These are phyloP conservation scores for Myoxocephalus aenaeus DNA, from an alignment of 2,797 vertebrate genomes.

Conservation along the genomic window DNA sequence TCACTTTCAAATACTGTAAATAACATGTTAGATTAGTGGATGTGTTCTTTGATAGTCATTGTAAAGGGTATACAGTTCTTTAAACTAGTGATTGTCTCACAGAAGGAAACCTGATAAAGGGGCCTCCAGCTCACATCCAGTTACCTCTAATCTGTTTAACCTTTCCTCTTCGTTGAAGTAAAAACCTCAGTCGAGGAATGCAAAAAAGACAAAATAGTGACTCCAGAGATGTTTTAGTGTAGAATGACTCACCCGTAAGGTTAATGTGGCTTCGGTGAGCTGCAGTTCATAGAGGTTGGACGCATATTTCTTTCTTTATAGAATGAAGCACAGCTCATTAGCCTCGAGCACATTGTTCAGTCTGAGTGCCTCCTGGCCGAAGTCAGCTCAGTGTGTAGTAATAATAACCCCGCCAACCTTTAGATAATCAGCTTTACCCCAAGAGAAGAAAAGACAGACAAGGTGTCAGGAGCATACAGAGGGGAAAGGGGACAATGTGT, in stretches of 20 bases:
- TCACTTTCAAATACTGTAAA: neutral
- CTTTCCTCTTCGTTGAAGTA: slow-evolving; percentile 6
- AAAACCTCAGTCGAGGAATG: neutral
- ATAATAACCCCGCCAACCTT: slow-evolving; percentile 71
- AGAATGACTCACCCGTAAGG: slow-evolving; percentile 29
- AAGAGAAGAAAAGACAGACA: slow-evolving; percentile 51
- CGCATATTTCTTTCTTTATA: slow-evolving; percentile 43
- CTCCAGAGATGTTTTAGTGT: slow-evolving; percentile 16
- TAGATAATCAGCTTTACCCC: slow-evolving; percentile 57
- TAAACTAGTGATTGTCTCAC: neutral
- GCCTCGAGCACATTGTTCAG: slow-evolving; percentile 55
- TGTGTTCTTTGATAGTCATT: neutral
- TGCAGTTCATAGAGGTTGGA: slow-evolving; percentile 50
- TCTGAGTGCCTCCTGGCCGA: slow-evolving; percentile 48
- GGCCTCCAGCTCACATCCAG: neutral
- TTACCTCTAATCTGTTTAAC: slow-evolving; percentile 9
- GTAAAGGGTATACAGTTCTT: neutral
- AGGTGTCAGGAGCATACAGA: slow-evolving; percentile 32
- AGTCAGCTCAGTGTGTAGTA: slow-evolving; percentile 58
- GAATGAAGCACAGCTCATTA: slow-evolving; percentile 66
- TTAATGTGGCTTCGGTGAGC: slow-evolving; percentile 46
- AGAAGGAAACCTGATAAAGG: neutral
- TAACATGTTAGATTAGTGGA: neutral
- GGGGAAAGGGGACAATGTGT: slow-evolving; percentile 14
- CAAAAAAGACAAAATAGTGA: neutral